Conservation (phyloP, 2,113 vertebrate genomes). For the Periophthalmus modestus region DNA sequence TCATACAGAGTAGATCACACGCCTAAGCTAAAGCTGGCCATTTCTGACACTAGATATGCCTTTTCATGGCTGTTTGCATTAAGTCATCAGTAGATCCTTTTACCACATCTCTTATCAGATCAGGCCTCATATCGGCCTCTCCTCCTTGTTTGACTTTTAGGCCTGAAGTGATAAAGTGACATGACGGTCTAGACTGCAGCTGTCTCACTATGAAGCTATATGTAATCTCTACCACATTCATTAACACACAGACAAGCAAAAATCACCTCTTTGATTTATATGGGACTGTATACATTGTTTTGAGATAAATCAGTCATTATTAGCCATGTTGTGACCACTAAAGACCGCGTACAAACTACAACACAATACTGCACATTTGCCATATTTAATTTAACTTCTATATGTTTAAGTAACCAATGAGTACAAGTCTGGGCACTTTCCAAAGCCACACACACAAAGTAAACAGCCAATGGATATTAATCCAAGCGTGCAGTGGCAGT, state of each 20-base stretch:
- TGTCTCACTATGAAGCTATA: slow-evolving; percentile 59
- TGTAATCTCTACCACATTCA: slow-evolving; percentile 31
- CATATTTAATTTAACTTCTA: background rate
- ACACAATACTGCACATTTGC: background rate
- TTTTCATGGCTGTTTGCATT: slow-evolving; percentile 53
- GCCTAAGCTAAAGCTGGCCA: slow-evolving; percentile 12
- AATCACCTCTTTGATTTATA: background rate
- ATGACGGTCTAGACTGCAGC: slow-evolving; percentile 75
- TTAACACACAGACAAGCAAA: slow-evolving; percentile 25
- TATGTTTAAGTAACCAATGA: background rate
- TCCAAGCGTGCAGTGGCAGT: slow-evolving; percentile 50
- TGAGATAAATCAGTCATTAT: too few relatives aligned
- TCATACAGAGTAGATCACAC: slow-evolving; percentile 8
- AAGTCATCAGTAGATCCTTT: slow-evolving; percentile 58
- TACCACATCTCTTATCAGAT: slow-evolving; percentile 65
- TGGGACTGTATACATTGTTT: background rate
- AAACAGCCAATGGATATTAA: slow-evolving; percentile 48
- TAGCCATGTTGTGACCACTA: background rate
- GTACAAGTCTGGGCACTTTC: background rate
- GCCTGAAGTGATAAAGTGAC: slow-evolving; percentile 56
- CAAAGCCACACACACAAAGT: slow-evolving; percentile 17
- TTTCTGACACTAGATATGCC: slow-evolving; percentile 34
- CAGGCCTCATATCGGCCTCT: slow-evolving; percentile 55
- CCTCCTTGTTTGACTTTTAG: slow-evolving; percentile 58
- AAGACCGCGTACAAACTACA: background rate